Conservation (phyloP, 2,888 invertebrate genomes). For the Melinopterus prodromus region DNA sequence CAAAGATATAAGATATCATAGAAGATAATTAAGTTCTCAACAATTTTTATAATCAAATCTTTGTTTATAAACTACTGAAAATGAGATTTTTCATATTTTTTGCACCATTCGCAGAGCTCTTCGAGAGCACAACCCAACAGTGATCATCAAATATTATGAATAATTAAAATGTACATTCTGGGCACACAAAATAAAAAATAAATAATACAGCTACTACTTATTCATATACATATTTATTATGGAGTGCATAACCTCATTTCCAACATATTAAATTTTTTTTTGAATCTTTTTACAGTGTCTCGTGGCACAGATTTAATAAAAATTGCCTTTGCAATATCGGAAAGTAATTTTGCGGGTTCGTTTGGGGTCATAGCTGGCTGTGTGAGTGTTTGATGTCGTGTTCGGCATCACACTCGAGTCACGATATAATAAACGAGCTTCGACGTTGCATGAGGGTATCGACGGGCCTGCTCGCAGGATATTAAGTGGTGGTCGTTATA, state of each 20-base stretch:
- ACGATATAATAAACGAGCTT: background rate
- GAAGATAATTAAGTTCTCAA: no score
- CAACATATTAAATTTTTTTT: background rate
- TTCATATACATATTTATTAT: background rate
- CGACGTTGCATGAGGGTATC: background rate
- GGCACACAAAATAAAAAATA: no score
- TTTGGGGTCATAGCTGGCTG: conserved; percentile 4
- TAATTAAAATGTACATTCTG: no score
- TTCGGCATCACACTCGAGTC: background rate
- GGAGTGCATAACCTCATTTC: background rate
- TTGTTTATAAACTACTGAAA: no score
- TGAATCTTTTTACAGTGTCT: background rate
- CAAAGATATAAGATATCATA: no score
- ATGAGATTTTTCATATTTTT: no score
- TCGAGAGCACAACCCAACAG: no score
- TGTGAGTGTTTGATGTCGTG: background rate
- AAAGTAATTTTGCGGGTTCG: background rate
- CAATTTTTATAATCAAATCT: no score
- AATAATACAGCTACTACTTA: no score
- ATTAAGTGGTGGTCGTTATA: background rate
- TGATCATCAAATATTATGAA: no score
- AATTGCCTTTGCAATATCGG: background rate
- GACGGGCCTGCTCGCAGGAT: background rate
- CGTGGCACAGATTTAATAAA: background rate
- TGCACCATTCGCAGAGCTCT: no score